These are phyloP conservation scores for Polydrusus pterygomalis DNA, from an alignment of 2,888 invertebrate genomes.

Conservation along the genomic window DNA sequence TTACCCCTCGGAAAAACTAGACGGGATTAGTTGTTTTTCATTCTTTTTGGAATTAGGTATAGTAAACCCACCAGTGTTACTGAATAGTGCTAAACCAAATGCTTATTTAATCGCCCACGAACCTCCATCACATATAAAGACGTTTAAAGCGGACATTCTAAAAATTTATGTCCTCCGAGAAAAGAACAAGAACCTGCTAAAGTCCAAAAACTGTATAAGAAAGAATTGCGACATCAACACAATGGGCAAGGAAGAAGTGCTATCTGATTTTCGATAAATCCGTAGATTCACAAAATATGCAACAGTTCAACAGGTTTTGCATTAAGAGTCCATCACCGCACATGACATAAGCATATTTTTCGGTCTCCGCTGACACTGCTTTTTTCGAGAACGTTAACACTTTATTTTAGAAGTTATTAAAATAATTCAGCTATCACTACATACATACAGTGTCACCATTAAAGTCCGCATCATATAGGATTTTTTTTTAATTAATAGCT, in stretches of 20 bases:
- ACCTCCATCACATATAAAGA: background rate
- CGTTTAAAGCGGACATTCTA: background rate
- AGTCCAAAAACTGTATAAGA: background rate
- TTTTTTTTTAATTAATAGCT: no score
- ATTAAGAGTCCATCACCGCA: background rate
- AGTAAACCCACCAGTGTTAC: no score
- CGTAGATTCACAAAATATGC: background rate
- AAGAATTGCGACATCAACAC: conserved; percentile 13
- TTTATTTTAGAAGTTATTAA: no score
- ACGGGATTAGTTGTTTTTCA: no score
- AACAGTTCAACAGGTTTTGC: background rate
- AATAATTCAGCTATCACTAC: no score
- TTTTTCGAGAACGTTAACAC: no score
- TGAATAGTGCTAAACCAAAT: background rate
- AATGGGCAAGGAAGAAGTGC: conserved; percentile 25
- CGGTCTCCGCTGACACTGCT: no score
- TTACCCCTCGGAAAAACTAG: no score
- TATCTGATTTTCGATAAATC: conserved; percentile 20
- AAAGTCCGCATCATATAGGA: no score
- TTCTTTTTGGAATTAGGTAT: no score
- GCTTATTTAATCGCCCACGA: background rate
- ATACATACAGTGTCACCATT: no score
- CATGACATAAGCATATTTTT: no score
- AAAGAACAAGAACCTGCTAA: conserved; percentile 3
- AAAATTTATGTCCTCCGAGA: background rate